Base-by-base conservation (phyloP, 2,888 invertebrate genomes). In the Trilocha varians region DNA sequence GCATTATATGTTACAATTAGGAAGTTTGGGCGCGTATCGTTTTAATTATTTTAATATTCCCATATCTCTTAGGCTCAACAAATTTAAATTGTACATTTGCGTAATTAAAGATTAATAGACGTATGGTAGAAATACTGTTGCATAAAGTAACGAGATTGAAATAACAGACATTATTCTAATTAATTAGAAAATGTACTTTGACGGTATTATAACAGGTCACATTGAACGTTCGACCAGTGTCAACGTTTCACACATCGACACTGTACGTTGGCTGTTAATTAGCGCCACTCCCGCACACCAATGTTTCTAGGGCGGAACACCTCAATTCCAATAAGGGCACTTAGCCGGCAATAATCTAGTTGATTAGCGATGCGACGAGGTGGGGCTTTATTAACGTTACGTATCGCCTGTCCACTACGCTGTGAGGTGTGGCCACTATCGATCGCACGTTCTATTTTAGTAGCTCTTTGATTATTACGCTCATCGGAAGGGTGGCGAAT, bases 351-450 rank as follows among this genome's bases (percentile, higher is more conserved):
- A 59, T 72, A 70, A 70, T 66, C 62, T 59, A 49, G 68, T 75
- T 73, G 73, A 76, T 72, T 72, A 69, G 64, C 50, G 56, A 58
- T 59, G 62, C 65, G 62, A 55, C 49, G 51, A 69, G 74, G 76
- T 69, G 69, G 53, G 66, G 74, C 57, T 65, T 70, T 71, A 73
- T 67, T 69, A 67, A 58, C 57, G 57, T 59, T 60, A 61, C 57
- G 58, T 63, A 59, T 59, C 53, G 59, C 53, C 60, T 60, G 65
- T 63, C 66, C 71, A 64, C 60, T 58, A 55, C 47, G 42, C 50
- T 53, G 51, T 43, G 55, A 70, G 76, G 75, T 66, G 76, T 63
- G 76, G 50, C 68, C 54, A 46, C 37, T 60, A 69, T 76, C 62
- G 71, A 73, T 70, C 69, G 62, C 42, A 47, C 42, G 43, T 50